phyloP scores from a whole-genome alignment of 2,797 vertebrate species.

The Clarias laeviceps region DNA sequence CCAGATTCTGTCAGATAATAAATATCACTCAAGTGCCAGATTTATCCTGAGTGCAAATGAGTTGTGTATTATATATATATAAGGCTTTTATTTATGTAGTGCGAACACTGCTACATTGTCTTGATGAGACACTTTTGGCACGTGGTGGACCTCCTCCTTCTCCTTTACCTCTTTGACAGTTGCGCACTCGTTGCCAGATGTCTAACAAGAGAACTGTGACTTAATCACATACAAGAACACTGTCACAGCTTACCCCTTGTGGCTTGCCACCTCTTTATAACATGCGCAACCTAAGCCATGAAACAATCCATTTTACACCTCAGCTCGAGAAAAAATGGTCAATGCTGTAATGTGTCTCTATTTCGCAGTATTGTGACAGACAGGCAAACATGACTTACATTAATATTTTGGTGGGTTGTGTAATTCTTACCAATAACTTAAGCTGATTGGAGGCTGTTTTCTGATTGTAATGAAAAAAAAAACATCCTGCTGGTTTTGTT shows the following conservation, averaged over 20 bases:
- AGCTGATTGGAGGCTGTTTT: background rate
- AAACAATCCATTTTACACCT: constrained; percentile 62
- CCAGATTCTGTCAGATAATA: constrained; percentile 43
- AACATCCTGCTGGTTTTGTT: background rate
- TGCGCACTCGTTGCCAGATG: constrained; percentile 72
- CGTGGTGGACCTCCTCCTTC: constrained; percentile 16
- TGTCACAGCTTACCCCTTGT: constrained; percentile 59
- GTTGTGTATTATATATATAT: constrained; percentile 60
- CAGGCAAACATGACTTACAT: constrained; percentile 48
- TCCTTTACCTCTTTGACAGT: constrained; percentile 55
- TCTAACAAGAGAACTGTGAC: constrained; percentile 66
- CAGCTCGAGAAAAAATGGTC: constrained; percentile 59
- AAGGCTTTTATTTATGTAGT: constrained; percentile 68
- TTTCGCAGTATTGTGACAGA: constrained; percentile 63
- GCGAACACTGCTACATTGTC: constrained; percentile 65
- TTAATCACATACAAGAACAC: constrained; percentile 55
- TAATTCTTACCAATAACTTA: constrained; percentile 21
- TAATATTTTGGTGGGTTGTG: constrained; percentile 43
- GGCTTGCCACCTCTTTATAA: constrained; percentile 57
- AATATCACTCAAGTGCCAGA: constrained; percentile 51
- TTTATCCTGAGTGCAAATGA: constrained; percentile 58
- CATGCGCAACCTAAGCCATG: constrained; percentile 59
- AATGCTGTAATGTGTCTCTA: constrained; percentile 44
- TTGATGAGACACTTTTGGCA: constrained; percentile 63
- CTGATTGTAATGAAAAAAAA: background rate